Base-by-base conservation (phyloP, 2,113 vertebrate genomes). In the Nesogale talazaci region DNA sequence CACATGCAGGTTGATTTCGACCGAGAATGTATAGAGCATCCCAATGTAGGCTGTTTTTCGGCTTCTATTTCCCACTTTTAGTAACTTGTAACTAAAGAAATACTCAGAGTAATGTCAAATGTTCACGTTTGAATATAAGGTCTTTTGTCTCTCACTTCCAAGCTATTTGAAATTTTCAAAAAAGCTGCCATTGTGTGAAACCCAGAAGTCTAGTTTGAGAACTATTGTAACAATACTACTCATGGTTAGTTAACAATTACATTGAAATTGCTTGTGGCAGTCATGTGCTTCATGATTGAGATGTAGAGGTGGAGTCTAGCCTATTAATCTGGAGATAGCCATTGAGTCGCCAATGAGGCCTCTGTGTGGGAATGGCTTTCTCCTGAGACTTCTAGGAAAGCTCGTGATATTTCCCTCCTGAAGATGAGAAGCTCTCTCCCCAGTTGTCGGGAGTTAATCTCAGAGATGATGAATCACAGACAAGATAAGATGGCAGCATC, bases 91-190 rank as follows among this genome's bases (percentile, higher is more conserved):
- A 36, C 10, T 84, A 36, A 84, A 46, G n/a, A 52, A 38, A 82
- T 29, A 65, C 42, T 34, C 46, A 7, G 22, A 59, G 56, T 89
- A 42, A 69, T 67, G 79, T 74, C 7, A 59, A 31, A 17, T 52
- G 17, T 22, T 76, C 29, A 91, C 1, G 25, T 65, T 65, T 86
- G 1, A 57, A 40, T 89, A 86, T 78, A 61, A 42, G 65, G 52
- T 86, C 3, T 34, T 72, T 77, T 82, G 15, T 76, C 40, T 78
- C 2, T 83, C 4, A 23, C 12, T 77, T 92, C 86, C 83, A 25
- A 63, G 77, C 1, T 70, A n/a, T 46, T 46, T 88, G 52, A 94
- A 88, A 77, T 86, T 36, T 56, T 78, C 42, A 82, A 20, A 91
- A n/a, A 4, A 34, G 4, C 52, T 85, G 17, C 40, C 23, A 59